Conservation (phyloP, 2,888 invertebrate species). For the Tuberolachnus salignus region DNA sequence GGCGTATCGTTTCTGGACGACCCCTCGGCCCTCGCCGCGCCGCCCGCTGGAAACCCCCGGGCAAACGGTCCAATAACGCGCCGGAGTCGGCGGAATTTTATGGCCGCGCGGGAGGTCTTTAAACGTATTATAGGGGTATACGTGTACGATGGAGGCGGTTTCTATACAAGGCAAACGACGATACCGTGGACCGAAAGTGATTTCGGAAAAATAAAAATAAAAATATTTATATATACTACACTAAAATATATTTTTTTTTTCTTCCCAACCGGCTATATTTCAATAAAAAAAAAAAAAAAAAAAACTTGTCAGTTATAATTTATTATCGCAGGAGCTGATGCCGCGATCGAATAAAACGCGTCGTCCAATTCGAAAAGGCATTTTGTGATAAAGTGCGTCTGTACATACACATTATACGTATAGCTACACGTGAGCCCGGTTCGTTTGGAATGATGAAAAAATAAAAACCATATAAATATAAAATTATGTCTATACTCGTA, state of each 20-base stretch:
- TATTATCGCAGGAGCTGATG: conserved; percentile 5
- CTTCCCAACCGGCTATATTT: background rate
- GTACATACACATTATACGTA: too few relatives aligned
- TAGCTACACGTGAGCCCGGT: background rate
- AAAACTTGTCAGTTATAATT: conserved; percentile 22
- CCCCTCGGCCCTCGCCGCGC: background rate
- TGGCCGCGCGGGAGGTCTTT: conserved; percentile 31
- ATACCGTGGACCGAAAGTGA: too few relatives aligned
- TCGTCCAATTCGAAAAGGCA: background rate
- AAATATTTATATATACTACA: background rate
- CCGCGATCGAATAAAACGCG: background rate
- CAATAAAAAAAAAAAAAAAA: background rate
- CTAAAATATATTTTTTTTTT: background rate
- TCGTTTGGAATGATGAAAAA: background rate
- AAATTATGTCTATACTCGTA: too few relatives aligned
- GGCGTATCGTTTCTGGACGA: conserved; percentile 24
- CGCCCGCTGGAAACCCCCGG: background rate
- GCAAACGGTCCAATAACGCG: conserved; percentile 37
- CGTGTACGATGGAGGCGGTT: too few relatives aligned
- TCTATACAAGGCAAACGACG: background rate
- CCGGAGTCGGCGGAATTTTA: conserved; percentile 12
- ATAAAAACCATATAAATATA: background rate
- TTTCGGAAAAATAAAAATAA: background rate
- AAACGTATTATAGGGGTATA: background rate
- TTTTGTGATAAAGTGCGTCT: too few relatives aligned